Base-by-base conservation (phyloP, 1,140 invertebrate genomes). In the Helicoverpa armigera region DNA sequence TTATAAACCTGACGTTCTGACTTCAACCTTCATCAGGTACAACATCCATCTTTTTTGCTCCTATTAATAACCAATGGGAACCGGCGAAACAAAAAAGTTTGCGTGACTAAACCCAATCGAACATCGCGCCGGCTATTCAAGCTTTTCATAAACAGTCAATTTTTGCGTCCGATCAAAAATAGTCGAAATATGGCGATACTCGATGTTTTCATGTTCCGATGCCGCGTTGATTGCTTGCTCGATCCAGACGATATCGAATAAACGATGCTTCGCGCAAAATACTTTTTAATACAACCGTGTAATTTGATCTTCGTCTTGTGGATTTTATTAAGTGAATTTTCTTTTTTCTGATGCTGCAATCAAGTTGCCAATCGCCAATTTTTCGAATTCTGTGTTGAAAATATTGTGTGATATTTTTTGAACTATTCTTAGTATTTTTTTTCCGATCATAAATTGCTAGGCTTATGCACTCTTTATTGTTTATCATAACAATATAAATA, bases 71-170 rank as follows among this genome's bases (percentile, higher is more conserved):
- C 35, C 35, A 51, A 75, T 50, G 16, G 3, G 14, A n/a, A 50
- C 35, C 29, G 50, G 18, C 3, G 67, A 67, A 70, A 53, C 67
- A 51, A 67, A 77, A 75, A 65, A 65, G 61, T 54, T 77, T 35
- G 75, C 75, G 61, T 77, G 75, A 77, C 60, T 65, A 54, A 67
- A 54, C 75, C 61, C 75, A 51, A 77, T 77, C 74, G 61, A 53
- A 77, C 48, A 54, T n/a, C 60, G 29, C 23, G 43, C 16, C 23
- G 29, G 43, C 31, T 63, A 77, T 65, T 23, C 14, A 73, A 54
- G 50, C 60, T 63, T 43, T 58, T 79, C 76, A 79, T 75, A 61
- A 61, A 73, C 35, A 79, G 54, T 35, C 56, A 29, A 31, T 80
- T 80, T 74, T 65, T 74, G 50, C 75, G 29, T 54, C 54, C 9